Conservation (phyloP, 92 coral and sea anemone genomes). For the Heteractis magnifica region DNA sequence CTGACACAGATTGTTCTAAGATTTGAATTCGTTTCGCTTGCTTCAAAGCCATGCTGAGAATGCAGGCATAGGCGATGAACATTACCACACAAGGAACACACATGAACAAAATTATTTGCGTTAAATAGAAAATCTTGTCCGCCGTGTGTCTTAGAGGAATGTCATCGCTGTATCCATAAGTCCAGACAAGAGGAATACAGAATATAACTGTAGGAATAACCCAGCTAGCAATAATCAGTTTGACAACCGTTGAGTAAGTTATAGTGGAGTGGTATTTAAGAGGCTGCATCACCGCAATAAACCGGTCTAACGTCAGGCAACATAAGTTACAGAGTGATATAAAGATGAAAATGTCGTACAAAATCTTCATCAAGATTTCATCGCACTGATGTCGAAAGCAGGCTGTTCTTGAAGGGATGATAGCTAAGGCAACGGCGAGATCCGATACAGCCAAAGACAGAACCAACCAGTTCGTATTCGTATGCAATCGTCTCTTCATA, state of each 20-base stretch:
- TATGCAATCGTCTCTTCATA: conserved; percentile 63
- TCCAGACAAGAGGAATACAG: conserved; percentile 66
- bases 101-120: conserved; percentile 75
- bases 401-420: conserved; percentile 74
- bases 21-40: conserved; percentile 69
- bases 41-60: conserved; percentile 58
- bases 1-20: conserved; percentile 42
- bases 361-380: conserved; percentile 57
- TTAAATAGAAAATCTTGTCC: conserved; percentile 70
- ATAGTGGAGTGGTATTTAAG: conserved; percentile 38
- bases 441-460: conserved; percentile 75
- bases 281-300: conserved; percentile 50
- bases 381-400: conserved; percentile 68
- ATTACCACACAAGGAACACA: conserved; percentile 70
- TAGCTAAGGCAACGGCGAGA: conserved; percentile 60
- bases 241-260: conserved; percentile 47
- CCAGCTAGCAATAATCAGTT: conserved; percentile 62
- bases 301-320: conserved; percentile 64
- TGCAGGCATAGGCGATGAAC: conserved; percentile 69
- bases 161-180: conserved; percentile 57
- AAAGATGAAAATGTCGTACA: conserved; percentile 73
- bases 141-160: conserved; percentile 46
- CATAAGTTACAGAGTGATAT: conserved; percentile 78
- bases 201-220: conserved; percentile 57
- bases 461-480: conserved; percentile 74